Base-by-base conservation (phyloP, 2,113 vertebrate genomes). In the Peucedramus taeniatus region DNA sequence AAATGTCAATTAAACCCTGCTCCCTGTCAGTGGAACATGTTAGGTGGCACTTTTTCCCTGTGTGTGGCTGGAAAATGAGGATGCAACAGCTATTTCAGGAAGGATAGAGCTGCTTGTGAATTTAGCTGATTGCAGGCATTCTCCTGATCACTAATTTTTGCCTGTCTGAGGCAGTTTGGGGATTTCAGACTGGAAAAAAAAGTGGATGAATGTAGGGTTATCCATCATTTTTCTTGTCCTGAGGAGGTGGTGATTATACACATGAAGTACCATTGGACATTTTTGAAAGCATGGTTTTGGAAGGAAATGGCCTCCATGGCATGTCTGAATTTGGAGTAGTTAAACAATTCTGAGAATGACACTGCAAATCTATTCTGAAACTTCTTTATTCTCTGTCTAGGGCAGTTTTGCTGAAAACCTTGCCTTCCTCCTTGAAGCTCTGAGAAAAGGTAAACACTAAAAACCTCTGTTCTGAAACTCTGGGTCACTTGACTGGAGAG, bases 391-490 rank as follows among this genome's bases (percentile, higher is more conserved):
- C 37, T 54, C 80, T 60, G 4, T 91, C 61, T 66, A 99, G 99
- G 99, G 99, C 64, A 99, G 99, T 68, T 99, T 99, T 98, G 99
- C 99, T 49, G 99, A 99, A 97, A 99, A 99, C 76, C 98, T 99
- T 78, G 95, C 95, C 1, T 99, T 99, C 96, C 98, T 99, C 31
- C 97, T 99, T 50, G 99, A 99, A 94, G 99, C 99, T 7, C 96
- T 99, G 69, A 99, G 98, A 97, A 99, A 97, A 98, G 99, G 99
- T 99, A 85, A 96, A 51, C 69, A 14, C 66, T 60, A 2, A 39
- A 18, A 50, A 9, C 13, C 33, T 26, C 33, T 50, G 16, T 23
- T 31, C 21, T 66, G 50, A n/a, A 60, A 18, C 37, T 7, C 7
- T 31, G 28, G 49, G 37, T 57, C 69, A 22, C 63, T 35, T 33